Percentiles rank a stretch among this genome's conserved stretches.
phyloP scores from a whole-genome alignment of 2,113 vertebrate species.

The Siphamia tubifer region DNA sequence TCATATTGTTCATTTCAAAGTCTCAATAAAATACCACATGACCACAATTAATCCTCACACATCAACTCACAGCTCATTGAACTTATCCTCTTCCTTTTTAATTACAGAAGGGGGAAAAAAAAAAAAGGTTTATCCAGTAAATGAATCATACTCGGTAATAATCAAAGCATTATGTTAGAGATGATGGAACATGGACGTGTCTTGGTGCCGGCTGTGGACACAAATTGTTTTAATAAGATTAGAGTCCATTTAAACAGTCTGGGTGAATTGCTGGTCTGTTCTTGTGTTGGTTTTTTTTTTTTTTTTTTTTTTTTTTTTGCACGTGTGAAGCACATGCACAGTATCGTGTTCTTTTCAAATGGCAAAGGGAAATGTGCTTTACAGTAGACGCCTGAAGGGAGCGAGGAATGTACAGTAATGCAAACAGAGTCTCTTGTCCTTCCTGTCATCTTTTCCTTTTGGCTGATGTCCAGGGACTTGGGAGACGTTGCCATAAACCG shows the following conservation, averaged over 20 bases:
- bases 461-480: conserved; percentile 27
- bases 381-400: conserved; percentile 37
- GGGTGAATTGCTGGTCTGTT: conserved; percentile 6
- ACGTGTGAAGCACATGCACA: neutral
- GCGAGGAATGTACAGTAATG: conserved; percentile 13
- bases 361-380: conserved; percentile 29
- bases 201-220: neutral
- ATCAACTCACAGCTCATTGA: conserved; percentile 28
- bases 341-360: conserved; percentile 21
- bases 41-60: conserved; percentile 39
- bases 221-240: conserved; percentile 3
- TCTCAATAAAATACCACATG: conserved; percentile 25
- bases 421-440: conserved; percentile 46
- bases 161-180: conserved; percentile 5
- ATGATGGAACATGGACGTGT: neutral
- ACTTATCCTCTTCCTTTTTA: conserved; percentile 25
- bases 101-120: conserved; percentile 44
- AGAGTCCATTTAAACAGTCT: neutral
- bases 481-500: conserved; percentile 10
- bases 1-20: conserved; percentile 22
- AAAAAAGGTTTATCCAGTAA: conserved; percentile 38
- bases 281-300: neutral
- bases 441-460: conserved; percentile 47
- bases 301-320: no score
- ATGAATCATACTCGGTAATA: conserved; percentile 11